Percentiles rank a stretch among this genome's conserved stretches.
phyloP scores from a whole-genome alignment of 2,888 invertebrate species.

The Sarcophaga rosellei region DNA sequence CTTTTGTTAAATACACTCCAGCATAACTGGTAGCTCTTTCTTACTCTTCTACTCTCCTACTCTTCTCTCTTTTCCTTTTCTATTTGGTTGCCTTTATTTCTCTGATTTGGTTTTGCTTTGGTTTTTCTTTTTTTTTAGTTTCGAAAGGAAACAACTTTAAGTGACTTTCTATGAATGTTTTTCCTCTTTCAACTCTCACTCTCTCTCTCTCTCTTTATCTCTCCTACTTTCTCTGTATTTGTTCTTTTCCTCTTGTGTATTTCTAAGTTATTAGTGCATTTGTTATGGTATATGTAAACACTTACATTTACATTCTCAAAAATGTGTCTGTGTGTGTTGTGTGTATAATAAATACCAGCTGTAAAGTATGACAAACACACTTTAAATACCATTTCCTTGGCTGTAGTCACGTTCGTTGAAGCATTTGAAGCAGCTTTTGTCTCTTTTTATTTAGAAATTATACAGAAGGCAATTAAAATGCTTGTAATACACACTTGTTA shows the following conservation, averaged over 20 bases:
- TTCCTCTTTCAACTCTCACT: constrained; percentile 1
- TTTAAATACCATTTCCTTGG: constrained; percentile 67
- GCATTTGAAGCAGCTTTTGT: constrained; percentile 67
- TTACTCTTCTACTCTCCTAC: background rate
- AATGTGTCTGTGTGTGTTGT: background rate
- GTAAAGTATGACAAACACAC: constrained; percentile 59
- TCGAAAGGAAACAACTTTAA: constrained; percentile 60
- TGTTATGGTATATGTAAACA: background rate
- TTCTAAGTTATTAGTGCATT: background rate
- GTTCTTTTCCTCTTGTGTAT: background rate
- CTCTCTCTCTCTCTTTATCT: background rate
- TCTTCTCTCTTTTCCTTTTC: background rate
- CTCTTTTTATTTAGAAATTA: constrained; percentile 71
- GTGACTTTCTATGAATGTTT: constrained; percentile 56
- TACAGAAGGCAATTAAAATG: constrained; percentile 74
- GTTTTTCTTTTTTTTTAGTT: constrained; percentile 3
- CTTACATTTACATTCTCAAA: background rate
- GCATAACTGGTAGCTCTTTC: constrained; percentile 36
- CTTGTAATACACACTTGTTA: constrained; percentile 66
- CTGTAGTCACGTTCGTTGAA: constrained; percentile 63
- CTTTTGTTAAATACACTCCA: constrained; percentile 49
- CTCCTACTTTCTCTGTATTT: background rate
- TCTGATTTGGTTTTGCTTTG: background rate
- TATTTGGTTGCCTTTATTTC: no score
- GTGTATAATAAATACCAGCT: constrained; percentile 24